Evolutionary conservation across 2,797 vertebrate species (phyloP), one percentile per base, ranked within the genome.

Genomic region (Sebastiscus albofasciatus): DNA sequence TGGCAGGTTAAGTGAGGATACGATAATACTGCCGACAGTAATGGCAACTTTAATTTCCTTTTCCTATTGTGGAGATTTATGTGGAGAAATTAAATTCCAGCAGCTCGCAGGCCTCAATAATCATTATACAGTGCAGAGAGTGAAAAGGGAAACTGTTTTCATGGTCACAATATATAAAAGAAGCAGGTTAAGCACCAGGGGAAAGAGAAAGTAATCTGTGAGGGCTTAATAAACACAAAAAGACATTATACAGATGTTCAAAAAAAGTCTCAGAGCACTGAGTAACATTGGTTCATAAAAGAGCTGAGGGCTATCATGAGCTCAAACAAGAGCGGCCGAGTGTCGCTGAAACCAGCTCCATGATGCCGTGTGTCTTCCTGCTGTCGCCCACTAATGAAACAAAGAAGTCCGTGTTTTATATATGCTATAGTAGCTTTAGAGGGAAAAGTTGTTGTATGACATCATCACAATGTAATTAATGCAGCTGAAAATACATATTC

Each of bases 11-110:
- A 95, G 94, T 95, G 94, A 96, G 94, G 93, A 95, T 93, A 93
- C 80, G 92, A 95, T 96, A 95, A 95, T 93, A 92, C 93, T 72
- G 87, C 91, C 89, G 94, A 95, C 94, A 95, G 93, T 94, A 94
- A 95, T 94, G 94, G 94, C 95, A 95, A 95, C 94, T 96, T 96
- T 96, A 95, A 96, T 96, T 96, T 96, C 96, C 96, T 95, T 94
- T 94, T 95, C 82, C 93, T 95, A 93, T 95, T 95, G 94, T 94
- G 92, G 88, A 95, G 94, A 96, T 96, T 96, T 94, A 94, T 95
- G 94, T 93, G 90, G 88, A 94, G 94, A 95, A 96, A 96, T 96
- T 95, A 94, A 94, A 96, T 95, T 95, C 87, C 91, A 91, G 92
- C 92, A 92, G 94, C 94, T 95, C 80, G 85, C 88, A 93, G 93